Evolutionary conservation across 2,888 invertebrate genomes (phyloP).

Genomic region (Galeopsomyia nigrocyanea): DNA sequence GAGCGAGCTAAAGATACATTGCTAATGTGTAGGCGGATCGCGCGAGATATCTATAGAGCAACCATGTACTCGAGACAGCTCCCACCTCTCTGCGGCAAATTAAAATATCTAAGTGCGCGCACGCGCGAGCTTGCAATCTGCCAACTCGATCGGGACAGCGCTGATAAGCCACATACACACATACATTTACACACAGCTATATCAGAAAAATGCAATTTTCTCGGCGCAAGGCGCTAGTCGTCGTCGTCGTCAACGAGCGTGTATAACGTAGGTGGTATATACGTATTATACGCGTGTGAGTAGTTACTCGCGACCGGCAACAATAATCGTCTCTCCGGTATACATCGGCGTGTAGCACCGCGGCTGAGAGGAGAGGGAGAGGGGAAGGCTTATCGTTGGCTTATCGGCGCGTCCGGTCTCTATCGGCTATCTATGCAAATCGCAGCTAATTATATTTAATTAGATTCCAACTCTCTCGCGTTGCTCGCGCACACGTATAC

Average conservation of each 20-base stretch:
- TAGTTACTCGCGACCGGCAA: slow-evolving; percentile 55
- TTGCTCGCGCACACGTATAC: slow-evolving; percentile 9
- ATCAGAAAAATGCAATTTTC: too few species aligned
- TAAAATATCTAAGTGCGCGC: slow-evolving; percentile 27
- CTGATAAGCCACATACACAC: slow-evolving; percentile 3
- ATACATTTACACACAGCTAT: not conserved
- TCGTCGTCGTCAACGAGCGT: too few species aligned
- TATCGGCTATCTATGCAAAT: slow-evolving; percentile 69
- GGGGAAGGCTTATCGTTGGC: slow-evolving; percentile 61
- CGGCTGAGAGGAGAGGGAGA: not conserved
- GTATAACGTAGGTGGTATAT: too few species aligned
- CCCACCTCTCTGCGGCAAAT: slow-evolving; percentile 14
- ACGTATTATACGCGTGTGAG: too few species aligned
- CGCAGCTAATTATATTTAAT: slow-evolving; percentile 70
- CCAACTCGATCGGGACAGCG: slow-evolving; percentile 8
- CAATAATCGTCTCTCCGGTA: slow-evolving; percentile 65
- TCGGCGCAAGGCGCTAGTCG: too few species aligned
- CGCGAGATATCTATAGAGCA: too few species aligned
- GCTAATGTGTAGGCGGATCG: slow-evolving; percentile 1
- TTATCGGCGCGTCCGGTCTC: slow-evolving; percentile 63
- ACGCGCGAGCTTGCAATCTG: slow-evolving; percentile 24
- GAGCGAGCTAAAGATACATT: slow-evolving; percentile 10
- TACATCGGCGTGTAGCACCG: slow-evolving; percentile 61
- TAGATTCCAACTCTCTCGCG: slow-evolving; percentile 65
- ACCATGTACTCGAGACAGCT: too few species aligned